Percentiles rank a stretch among this genome's conserved stretches.
Evolutionary conservation across 2,113 vertebrate genomes (phyloP).

Genomic region (Tragulus kanchil): DNA sequence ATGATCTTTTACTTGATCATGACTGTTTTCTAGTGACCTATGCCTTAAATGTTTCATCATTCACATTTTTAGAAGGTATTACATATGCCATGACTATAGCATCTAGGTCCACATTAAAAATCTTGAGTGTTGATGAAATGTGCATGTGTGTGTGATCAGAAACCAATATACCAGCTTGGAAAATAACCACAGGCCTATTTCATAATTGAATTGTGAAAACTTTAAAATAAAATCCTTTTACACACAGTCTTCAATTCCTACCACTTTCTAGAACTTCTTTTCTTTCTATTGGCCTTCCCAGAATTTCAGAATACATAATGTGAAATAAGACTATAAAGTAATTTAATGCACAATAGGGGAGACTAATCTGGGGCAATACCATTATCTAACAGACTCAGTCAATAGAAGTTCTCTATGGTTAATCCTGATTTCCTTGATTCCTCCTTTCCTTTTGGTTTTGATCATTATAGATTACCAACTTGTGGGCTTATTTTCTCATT

Average conservation of each 20-base stretch:
- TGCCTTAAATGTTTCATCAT: background rate
- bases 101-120: background rate
- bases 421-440: background rate
- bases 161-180: background rate
- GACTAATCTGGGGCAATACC: accelerated
- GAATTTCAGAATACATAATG: background rate
- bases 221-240: background rate
- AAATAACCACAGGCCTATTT: background rate
- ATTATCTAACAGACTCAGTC: background rate
- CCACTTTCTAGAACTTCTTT: background rate
- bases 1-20: background rate
- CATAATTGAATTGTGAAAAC: background rate
- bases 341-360: background rate
- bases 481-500: background rate
- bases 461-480: background rate
- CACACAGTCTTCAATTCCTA: background rate
- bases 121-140: background rate
- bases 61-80: background rate
- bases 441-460: background rate
- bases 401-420: accelerated
- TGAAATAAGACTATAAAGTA: background rate
- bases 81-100: background rate
- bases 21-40: background rate
- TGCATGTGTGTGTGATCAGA: background rate
- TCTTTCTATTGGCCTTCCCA: background rate